These are phyloP conservation scores for Heliconius sara DNA, from an alignment of 2,888 invertebrate genomes.

Conservation along the genomic window DNA sequence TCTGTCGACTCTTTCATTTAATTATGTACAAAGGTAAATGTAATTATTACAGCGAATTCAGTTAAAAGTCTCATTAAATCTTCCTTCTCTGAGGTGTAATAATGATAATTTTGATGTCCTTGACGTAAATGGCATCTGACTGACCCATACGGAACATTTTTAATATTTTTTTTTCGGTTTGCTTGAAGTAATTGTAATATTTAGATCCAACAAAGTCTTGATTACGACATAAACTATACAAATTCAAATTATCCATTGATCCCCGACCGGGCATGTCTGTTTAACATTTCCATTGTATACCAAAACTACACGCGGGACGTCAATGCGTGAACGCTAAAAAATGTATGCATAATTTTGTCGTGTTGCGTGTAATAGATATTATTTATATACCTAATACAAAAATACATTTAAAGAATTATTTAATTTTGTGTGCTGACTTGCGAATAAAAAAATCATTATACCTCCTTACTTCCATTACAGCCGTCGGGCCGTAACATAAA, in stretches of 20 bases:
- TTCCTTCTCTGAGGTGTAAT: not conserved
- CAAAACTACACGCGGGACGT: too few species aligned
- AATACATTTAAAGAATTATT: not conserved
- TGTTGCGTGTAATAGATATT: too few species aligned
- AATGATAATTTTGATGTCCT: not conserved
- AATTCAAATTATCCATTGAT: too few species aligned
- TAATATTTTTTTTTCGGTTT: not conserved
- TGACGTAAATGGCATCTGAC: not conserved
- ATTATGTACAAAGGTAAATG: too few species aligned
- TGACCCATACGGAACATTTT: not conserved
- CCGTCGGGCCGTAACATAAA: slow-evolving; percentile 27
- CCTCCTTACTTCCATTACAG: slow-evolving; percentile 20
- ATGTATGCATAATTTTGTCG: too few species aligned
- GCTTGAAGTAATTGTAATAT: not conserved
- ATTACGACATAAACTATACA: too few species aligned
- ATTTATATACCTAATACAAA: not conserved
- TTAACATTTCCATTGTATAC: too few species aligned
- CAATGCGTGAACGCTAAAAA: not conserved
- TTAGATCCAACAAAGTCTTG: not conserved
- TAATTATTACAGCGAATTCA: not conserved
- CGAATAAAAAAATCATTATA: slow-evolving; percentile 25
- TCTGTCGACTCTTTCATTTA: not conserved
- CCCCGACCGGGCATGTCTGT: too few species aligned
- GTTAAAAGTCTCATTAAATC: not conserved
- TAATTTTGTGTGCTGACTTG: slow-evolving; percentile 6